Evolutionary conservation across 2,888 invertebrate genomes (phyloP).

Genomic region (Zhuqinia jingwanae): DNA sequence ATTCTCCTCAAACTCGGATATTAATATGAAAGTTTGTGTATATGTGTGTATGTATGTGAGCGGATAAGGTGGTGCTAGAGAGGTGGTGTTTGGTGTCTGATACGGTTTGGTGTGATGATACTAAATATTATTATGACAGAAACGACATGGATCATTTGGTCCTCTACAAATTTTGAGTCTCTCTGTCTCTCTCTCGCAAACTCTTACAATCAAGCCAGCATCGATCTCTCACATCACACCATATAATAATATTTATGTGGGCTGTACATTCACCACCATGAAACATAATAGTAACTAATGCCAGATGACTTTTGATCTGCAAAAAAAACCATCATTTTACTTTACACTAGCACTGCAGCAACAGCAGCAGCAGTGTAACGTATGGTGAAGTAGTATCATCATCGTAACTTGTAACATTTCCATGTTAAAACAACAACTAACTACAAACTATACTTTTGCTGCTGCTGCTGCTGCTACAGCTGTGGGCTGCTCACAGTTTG

Average conservation of each 20-base stretch:
- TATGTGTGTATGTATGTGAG: too few species aligned
- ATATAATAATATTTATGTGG: background rate
- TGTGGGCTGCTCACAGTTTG: too few species aligned
- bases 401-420: too few species aligned
- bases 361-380: too few species aligned
- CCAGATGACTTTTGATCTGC: background rate
- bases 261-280: too few species aligned
- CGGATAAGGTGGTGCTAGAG: background rate
- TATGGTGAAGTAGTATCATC: too few species aligned
- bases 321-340: background rate
- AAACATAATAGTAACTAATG: constrained; percentile 2
- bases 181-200: background rate
- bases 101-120: background rate
- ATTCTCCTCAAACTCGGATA: too few species aligned
- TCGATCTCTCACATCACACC: background rate
- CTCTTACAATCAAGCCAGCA: background rate
- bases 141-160: constrained; percentile 17
- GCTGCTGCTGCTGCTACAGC: too few species aligned
- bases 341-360: too few species aligned
- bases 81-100: background rate
- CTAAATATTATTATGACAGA: background rate
- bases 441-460: too few species aligned
- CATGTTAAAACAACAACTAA: too few species aligned
- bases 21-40: too few species aligned
- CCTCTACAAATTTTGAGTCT: background rate